Evolutionary conservation across 1,140 invertebrate species (phyloP), one percentile per base, ranked within the genome.

Genomic region (Venturia canescens): DNA sequence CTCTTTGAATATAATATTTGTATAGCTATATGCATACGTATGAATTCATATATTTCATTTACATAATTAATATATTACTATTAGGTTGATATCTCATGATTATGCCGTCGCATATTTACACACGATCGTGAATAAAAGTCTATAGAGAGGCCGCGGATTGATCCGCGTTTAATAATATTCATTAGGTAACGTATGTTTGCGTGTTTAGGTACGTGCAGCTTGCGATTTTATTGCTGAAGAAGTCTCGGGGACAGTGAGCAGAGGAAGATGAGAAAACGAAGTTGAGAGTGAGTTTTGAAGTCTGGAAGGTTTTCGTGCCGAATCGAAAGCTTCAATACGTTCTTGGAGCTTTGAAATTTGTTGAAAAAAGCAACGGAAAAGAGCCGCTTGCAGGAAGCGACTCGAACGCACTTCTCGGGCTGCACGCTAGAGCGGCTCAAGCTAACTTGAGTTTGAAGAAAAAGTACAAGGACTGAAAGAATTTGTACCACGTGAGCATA

Each of bases 181-280:
- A 63, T 63, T 63, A 63, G 60, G 60, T 63, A 63, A 63, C 60
- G 60, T 74, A 74, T 74, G 71, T 74, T 74, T 74, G 71, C 71
- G 50, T 74, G 71, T 44, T 74, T 74, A 74, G 71, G 71, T 74
- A 74, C 71, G 71, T 74, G 71, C 71, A 74, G 71, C 71, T 74
- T 74, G 71, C 71, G 44, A 74, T 53, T 74, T 2, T 74, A 21
- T 44, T 27, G 50, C 26, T 27, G 71, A 29, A 16, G 23, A 74
- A 9, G 21, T n/a, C n/a, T n/a, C n/a, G n/a, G n/a, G 6, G 38
- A 71, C 5, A 23, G 44, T 48, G n/a, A 34, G 3, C 2, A 21
- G 7, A 71, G 34, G 16, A 3, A n/a, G 1, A 23, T 9, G 23
- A 21, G 4, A 21, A 71, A 23, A 71, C 2, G 11, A 44, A 9